A percentile compares a stretch with the other conserved stretches of the same genome.
These are phyloP conservation scores for Xestia rhomboidea DNA, from an alignment of 2,888 invertebrate genomes.

Conservation along the genomic window DNA sequence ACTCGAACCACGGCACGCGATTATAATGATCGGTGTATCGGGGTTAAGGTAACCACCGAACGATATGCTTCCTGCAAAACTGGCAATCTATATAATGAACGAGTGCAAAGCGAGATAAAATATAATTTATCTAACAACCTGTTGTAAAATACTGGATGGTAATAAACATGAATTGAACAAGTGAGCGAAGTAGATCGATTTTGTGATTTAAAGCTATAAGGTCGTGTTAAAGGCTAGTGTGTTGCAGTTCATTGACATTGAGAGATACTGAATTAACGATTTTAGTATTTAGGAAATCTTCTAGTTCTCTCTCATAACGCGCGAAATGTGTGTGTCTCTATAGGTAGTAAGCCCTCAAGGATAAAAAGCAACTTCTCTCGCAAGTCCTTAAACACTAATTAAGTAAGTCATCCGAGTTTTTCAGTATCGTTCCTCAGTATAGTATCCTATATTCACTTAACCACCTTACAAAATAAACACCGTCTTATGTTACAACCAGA, in stretches of 20 bases:
- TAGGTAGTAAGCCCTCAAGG: neutral
- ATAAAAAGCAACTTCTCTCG: neutral
- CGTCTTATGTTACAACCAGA: neutral
- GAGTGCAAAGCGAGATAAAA: constrained; percentile 54
- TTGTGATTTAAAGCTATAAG: constrained; percentile 5
- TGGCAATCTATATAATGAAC: constrained; percentile 65
- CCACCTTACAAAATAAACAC: neutral
- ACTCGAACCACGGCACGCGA: constrained; percentile 76
- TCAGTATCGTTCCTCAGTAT: too few species aligned
- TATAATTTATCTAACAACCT: constrained; percentile 47
- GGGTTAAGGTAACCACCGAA: constrained; percentile 83
- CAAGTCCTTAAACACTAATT: neutral
- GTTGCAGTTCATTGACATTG: constrained; percentile 44
- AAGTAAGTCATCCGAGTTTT: neutral
- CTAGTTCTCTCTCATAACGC: too few species aligned
- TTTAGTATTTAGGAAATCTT: too few species aligned
- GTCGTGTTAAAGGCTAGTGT: constrained; percentile 18
- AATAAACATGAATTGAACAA: constrained; percentile 5
- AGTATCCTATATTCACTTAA: neutral
- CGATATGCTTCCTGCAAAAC: constrained; percentile 77
- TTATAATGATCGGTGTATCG: constrained; percentile 74
- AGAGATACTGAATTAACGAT: neutral
- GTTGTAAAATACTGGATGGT: constrained; percentile 21
- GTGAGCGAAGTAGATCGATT: constrained; percentile 12
- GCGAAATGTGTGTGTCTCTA: neutral